Evolutionary conservation across 2,888 invertebrate species (phyloP).

Genomic region (Dryobota labecula): DNA sequence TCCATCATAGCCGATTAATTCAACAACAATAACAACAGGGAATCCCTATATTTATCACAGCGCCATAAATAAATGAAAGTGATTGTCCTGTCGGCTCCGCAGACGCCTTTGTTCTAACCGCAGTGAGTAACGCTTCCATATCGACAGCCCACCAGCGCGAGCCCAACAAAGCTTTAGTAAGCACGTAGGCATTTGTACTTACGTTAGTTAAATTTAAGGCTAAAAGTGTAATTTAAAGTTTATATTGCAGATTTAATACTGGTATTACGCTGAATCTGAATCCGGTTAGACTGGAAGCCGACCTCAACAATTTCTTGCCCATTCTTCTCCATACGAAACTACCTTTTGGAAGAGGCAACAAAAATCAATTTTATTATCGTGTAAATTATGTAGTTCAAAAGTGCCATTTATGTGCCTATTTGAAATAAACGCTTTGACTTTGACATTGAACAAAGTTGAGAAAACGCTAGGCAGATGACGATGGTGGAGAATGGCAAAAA

Average conservation of each 20-base stretch:
- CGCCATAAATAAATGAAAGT: conserved; percentile 50
- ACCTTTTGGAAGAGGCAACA: too few species aligned
- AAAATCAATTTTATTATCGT: too few species aligned
- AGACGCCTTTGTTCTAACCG: conserved; percentile 61
- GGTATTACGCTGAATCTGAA: not conserved
- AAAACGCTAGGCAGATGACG: too few species aligned
- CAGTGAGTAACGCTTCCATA: conserved; percentile 63
- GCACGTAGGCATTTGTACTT: conserved; percentile 49
- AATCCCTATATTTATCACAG: conserved; percentile 25
- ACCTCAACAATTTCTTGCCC: too few species aligned
- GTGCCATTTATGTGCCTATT: too few species aligned
- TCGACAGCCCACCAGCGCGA: conserved; percentile 51
- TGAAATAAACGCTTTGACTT: too few species aligned
- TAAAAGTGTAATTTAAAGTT: not conserved
- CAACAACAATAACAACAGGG: conserved; percentile 33
- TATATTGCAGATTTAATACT: not conserved
- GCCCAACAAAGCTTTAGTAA: conserved; percentile 38
- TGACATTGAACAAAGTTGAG: too few species aligned
- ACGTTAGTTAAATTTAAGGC: not conserved
- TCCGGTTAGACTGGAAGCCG: not conserved
- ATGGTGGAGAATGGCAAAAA: not conserved
- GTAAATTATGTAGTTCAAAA: too few species aligned
- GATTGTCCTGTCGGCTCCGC: conserved; percentile 60
- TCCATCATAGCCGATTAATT: conserved; percentile 17
- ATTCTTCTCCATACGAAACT: too few species aligned